Base-by-base conservation (phyloP, 2,888 invertebrate genomes). In the Spodoptera littoralis region DNA sequence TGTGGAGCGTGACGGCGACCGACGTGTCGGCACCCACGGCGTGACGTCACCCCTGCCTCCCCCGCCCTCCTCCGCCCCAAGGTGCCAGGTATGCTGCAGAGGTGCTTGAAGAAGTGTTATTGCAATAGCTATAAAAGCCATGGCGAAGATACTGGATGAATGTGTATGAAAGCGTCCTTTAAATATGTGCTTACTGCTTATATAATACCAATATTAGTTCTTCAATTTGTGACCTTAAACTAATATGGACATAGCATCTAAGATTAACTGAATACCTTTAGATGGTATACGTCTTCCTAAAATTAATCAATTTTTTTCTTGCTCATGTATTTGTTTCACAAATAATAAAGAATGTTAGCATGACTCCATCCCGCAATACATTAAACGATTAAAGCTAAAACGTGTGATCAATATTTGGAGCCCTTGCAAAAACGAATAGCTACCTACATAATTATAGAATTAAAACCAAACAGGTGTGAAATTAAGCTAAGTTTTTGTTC, bases 1-100 rank as follows among this genome's bases (percentile, higher is more conserved):
- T 94, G 94, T 94, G 94, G 94, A 94, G 94, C 94, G 92, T 92
- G 92, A 93, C 94, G 91, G 88, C 91, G 91, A 93, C 92, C 92
- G 92, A 93, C 93, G 93, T 93, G 93, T 90, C 84, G 91, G 93
- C 94, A 94, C 93, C 94, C 92, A 93, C 85, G 81, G 75, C 83
- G 83, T 93, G 92, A 93, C 94, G 93, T 93, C 93, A 93, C 68
- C 65, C 73, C 81, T 73, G 60, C 77, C 71, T 66, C 73, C 75
- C 78, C 56, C 69, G 64, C 62, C 70, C 60, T 60, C 55, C 49
- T 45, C 56, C 52, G 65, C 58, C 52, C 62, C 57, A 54, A 69
- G 64, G 60, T 70, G 45, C 76, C 52, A 63, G 75, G 75, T 58
- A 44, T n/a, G 60, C 53, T 43, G 44, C 30, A 57, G 51, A 74